Base-by-base conservation (phyloP, 2,113 vertebrate species). In the Marmota monax region DNA sequence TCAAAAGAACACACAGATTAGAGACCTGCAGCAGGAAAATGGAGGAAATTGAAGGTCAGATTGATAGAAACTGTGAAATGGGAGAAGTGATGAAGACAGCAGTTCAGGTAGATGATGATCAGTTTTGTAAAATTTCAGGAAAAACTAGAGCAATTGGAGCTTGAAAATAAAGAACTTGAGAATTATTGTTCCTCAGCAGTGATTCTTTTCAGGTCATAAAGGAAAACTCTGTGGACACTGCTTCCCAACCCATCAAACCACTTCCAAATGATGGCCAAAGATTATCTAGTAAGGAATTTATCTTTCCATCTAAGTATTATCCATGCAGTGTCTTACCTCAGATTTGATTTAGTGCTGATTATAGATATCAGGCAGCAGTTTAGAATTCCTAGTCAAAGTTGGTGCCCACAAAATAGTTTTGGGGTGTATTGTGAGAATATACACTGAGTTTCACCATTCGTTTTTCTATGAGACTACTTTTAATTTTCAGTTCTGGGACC, bases 1-100 rank as follows among this genome's bases (percentile, higher is more conserved):
- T n/a, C 99, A 99, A 97, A 99, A 99, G 98, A 99, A 99, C 98
- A 99, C 99, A 85, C 99, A 99, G 98, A 99, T 99, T 95, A 99
- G 99, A 97, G 99, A 99, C 70, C 98, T 99, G 88, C 99, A 99
- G 92, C 99, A 99, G 96, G 99, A 99, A 97, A 99, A 99, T 98
- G 98, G 99, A 98, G 99, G 99, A 99, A 98, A 99, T 99, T 97
- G 99, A 99, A 98, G 98, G 97, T 97, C 99, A 99, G 83, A 98
- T 99, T 97, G 99, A 99, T 96, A 98, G 99, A 97, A 99, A 99
- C 98, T 99, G 99, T 97, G 99, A 99, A 98, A 99, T 99, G 99
- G 99, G 99, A 87, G 99, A 99, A 88, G 99, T 99, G 88, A 99
- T 99, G 99, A 99, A 99, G 96, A 99, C 98, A 98, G 99, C 99